Percentiles rank a stretch among this genome's conserved stretches.
Evolutionary conservation across 2,797 vertebrate genomes (phyloP).

Genomic region (Hyperoplus lanceolatus): DNA sequence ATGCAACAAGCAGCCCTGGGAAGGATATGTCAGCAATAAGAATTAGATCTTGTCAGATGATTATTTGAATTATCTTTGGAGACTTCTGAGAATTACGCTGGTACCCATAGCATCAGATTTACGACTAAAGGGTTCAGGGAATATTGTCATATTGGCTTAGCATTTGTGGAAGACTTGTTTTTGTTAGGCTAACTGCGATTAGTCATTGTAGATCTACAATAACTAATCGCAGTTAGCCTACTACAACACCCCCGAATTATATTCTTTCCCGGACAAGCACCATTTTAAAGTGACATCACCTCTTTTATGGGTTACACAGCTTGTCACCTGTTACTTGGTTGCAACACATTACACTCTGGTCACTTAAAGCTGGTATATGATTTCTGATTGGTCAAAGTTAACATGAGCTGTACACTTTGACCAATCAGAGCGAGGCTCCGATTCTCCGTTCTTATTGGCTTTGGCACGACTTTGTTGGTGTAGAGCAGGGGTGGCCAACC

Average conservation of each 20-base stretch:
- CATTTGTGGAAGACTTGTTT: background rate
- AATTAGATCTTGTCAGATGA: constrained; percentile 17
- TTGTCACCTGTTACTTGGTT: background rate
- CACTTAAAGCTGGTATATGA: too few relatives aligned
- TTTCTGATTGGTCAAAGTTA: too few relatives aligned
- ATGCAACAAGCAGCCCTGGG: constrained; percentile 4
- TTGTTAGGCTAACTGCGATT: too few relatives aligned
- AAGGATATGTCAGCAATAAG: constrained; percentile 13
- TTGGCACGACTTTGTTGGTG: too few relatives aligned
- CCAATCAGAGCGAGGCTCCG: too few relatives aligned
- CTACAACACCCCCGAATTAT: background rate
- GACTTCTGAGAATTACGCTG: background rate
- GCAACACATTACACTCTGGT: background rate
- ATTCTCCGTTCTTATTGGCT: too few relatives aligned
- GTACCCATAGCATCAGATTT: background rate
- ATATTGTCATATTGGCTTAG: background rate
- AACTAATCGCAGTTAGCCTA: too few relatives aligned
- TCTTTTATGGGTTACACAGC: background rate
- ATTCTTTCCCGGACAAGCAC: background rate
- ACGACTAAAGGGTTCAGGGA: background rate
- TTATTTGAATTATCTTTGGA: constrained; percentile 4
- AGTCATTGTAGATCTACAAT: too few relatives aligned
- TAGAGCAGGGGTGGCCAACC: too few relatives aligned
- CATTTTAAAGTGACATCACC: constrained; percentile 1
- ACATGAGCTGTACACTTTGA: too few relatives aligned